A percentile compares a stretch with the other conserved stretches of the same genome.
phyloP scores from a whole-genome alignment of 2,888 invertebrate species.

The Tridacna gigas region DNA sequence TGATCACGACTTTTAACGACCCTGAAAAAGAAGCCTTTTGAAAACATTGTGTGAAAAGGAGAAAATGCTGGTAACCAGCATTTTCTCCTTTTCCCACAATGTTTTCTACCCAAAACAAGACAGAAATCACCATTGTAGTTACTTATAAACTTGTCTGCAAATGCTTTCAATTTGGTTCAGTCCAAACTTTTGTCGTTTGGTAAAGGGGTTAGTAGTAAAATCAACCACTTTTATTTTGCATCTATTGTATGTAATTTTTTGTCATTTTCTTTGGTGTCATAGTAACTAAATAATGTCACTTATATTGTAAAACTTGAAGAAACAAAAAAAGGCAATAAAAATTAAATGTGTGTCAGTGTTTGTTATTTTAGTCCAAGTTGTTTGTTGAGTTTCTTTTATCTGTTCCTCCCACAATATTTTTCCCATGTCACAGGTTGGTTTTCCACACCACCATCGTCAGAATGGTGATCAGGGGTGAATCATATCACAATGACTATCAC shows the following conservation, averaged over 20 bases:
- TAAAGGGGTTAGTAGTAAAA: no score
- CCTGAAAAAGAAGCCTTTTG: no score
- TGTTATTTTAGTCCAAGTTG: neutral
- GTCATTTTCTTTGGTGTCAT: conserved; percentile 23
- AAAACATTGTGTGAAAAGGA: no score
- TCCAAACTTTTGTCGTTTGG: no score
- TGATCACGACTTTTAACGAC: no score
- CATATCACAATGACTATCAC: neutral
- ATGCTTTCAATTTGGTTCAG: no score
- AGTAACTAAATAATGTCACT: conserved; percentile 21
- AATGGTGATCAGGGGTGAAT: neutral
- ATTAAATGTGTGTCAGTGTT: neutral
- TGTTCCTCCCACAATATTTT: neutral
- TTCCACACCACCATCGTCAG: neutral
- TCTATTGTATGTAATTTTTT: neutral
- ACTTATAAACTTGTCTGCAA: no score
- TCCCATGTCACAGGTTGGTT: neutral
- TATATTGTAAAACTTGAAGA: conserved; percentile 28
- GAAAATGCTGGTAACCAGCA: no score
- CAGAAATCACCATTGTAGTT: no score
- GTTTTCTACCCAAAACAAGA: no score
- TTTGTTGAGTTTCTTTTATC: neutral
- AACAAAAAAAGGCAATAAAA: conserved; percentile 24
- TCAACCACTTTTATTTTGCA: no score
- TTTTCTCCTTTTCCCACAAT: no score